Conservation (phyloP, 2,888 invertebrate genomes). For the Helobdella robusta region DNA sequence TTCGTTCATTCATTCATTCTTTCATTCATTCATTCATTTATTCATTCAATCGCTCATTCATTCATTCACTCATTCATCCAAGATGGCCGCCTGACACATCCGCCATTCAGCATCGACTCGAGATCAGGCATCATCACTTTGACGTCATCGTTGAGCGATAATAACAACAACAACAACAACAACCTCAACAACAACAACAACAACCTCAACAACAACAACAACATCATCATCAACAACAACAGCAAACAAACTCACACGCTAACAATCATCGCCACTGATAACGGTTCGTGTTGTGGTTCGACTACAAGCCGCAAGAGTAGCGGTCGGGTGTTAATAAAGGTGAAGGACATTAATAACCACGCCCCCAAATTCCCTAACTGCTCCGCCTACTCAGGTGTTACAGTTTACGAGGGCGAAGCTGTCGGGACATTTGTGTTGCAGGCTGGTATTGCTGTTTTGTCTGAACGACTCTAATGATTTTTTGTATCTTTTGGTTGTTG, state of each 20-base stretch:
- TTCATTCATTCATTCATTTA: no score
- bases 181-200: no score
- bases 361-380: conserved; percentile 92
- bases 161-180: no score
- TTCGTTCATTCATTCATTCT: no score
- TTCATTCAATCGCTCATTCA: no score
- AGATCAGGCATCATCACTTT: conserved; percentile 45
- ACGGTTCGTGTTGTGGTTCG: conserved; percentile 88
- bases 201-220: no score
- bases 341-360: conserved; percentile 92
- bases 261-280: conserved; percentile 93
- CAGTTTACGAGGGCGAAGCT: conserved; percentile 32
- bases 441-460: conserved; percentile 24
- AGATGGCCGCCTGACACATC: conserved; percentile 30
- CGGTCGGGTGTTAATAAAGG: conserved; percentile 87
- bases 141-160: conserved; percentile 50
- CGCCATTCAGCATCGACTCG: conserved; percentile 44
- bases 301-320: conserved; percentile 81
- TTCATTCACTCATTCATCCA: not conserved
- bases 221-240: no score
- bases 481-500: not conserved
- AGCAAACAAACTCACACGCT: conserved; percentile 62
- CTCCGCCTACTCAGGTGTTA: conserved; percentile 72
- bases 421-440: conserved; percentile 35
- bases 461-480: not conserved